phyloP scores from a whole-genome alignment of 2,797 vertebrate genomes.

The Propithecus deckenii region DNA sequence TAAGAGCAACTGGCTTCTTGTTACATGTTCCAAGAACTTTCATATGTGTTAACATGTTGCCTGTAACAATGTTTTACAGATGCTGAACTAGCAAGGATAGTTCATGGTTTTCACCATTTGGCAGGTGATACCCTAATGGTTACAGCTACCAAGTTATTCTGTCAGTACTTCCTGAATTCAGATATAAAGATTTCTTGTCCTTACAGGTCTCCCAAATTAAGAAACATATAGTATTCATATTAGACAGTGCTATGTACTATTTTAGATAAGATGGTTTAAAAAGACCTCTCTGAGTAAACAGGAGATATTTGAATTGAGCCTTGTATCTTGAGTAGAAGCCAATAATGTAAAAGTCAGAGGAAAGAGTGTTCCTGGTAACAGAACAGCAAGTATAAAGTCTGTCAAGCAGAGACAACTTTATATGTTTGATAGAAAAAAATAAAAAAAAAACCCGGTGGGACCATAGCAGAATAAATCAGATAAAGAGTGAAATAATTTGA shows the following conservation, averaged over 20 bases:
- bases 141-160: neutral
- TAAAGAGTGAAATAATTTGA: neutral
- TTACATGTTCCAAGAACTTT: neutral
- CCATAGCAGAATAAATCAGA: neutral
- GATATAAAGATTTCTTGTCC: neutral
- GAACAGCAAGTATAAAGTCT: neutral
- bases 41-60: neutral
- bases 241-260: neutral
- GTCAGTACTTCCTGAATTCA: neutral
- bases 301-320: neutral
- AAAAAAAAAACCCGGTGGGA: fast-evolving
- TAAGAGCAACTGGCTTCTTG: neutral
- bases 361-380: neutral
- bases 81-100: neutral
- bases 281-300: neutral
- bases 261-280: neutral
- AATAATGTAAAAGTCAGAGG: neutral
- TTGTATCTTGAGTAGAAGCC: neutral
- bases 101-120: neutral
- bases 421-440: neutral
- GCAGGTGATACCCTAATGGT: neutral
- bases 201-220: neutral
- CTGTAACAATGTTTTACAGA: neutral
- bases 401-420: neutral
- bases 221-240: neutral